Evolutionary conservation across 2,888 invertebrate species (phyloP).

Genomic region (Eupithecia insigniata): DNA sequence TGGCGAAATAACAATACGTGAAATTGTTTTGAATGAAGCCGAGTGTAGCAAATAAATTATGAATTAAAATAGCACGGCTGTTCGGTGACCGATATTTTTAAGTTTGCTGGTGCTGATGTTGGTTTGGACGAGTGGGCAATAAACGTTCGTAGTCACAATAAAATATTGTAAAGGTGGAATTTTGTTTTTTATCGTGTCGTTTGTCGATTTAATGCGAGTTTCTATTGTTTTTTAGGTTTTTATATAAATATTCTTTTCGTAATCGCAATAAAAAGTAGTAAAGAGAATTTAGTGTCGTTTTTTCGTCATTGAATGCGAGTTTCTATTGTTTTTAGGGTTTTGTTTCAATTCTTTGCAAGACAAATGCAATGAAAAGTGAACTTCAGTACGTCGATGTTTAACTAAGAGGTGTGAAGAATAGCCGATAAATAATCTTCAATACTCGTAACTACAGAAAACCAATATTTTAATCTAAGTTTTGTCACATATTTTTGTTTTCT

Average conservation of each 20-base stretch:
- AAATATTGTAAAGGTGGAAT: constrained; percentile 1
- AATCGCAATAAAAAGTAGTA: not conserved
- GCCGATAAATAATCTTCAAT: not conserved
- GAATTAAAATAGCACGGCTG: constrained; percentile 25
- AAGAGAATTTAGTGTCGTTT: not conserved
- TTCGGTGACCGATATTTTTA: constrained; percentile 32
- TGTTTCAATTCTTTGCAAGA: not conserved
- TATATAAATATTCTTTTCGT: no score
- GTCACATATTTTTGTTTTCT: not conserved
- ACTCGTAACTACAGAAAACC: not conserved
- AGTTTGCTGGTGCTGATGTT: constrained; percentile 10
- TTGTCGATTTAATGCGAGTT: not conserved
- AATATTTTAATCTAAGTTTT: not conserved
- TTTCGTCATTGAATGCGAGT: not conserved
- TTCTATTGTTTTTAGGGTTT: not conserved
- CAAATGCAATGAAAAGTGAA: not conserved
- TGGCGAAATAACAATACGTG: constrained; percentile 45
- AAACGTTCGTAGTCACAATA: not conserved
- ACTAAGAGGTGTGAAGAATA: not conserved
- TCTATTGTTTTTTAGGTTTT: no score
- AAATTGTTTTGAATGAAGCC: constrained; percentile 36
- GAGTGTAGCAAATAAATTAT: constrained; percentile 26
- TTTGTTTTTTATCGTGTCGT: not conserved
- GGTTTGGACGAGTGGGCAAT: not conserved
- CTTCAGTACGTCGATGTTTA: not conserved